These are phyloP conservation scores for Pangasius mekongensis DNA, from an alignment of 2,797 vertebrate species.

Conservation along the genomic window DNA sequence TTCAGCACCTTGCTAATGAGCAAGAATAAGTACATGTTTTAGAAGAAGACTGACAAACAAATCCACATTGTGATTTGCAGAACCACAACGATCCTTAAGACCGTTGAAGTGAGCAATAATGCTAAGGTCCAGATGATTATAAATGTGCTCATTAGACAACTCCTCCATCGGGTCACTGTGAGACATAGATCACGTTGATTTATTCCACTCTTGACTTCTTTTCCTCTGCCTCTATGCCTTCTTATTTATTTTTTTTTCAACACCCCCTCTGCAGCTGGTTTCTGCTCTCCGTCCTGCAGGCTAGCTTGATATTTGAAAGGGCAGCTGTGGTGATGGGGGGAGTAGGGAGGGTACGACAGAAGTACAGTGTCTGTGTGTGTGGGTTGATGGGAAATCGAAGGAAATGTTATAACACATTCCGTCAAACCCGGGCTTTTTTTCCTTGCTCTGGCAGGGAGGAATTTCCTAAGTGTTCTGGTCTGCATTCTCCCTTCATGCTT, in stretches of 20 bases:
- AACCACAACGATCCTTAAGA: not conserved
- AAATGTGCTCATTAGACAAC: not conserved
- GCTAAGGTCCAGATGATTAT: not conserved
- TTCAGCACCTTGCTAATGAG: not conserved
- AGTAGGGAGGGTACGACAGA: not conserved
- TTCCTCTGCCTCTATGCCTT: constrained; percentile 6
- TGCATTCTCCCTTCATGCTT: constrained; percentile 68
- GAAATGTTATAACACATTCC: constrained; percentile 59
- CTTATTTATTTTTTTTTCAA: constrained; percentile 41
- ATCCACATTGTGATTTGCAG: not conserved
- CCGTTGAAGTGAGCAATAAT: not conserved
- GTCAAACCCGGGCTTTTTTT: constrained; percentile 48
- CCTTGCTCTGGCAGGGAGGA: constrained; percentile 56
- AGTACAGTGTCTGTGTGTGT: constrained; percentile 36
- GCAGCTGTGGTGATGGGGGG: constrained; percentile 60
- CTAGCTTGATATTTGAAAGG: constrained; percentile 49
- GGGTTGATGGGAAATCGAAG: constrained; percentile 37
- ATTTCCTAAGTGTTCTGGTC: constrained; percentile 74
- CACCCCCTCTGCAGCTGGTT: constrained; percentile 55
- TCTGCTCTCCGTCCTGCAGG: constrained; percentile 39
- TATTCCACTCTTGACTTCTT: constrained; percentile 1
- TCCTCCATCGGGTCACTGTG: not conserved
- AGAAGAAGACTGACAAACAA: not conserved
- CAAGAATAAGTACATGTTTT: not conserved
- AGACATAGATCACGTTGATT: constrained; percentile 12